Evolutionary conservation across 37 sponge, comb jelly and placozoan species (phyloP).

Genomic region (Mnemiopsis leidyi): DNA sequence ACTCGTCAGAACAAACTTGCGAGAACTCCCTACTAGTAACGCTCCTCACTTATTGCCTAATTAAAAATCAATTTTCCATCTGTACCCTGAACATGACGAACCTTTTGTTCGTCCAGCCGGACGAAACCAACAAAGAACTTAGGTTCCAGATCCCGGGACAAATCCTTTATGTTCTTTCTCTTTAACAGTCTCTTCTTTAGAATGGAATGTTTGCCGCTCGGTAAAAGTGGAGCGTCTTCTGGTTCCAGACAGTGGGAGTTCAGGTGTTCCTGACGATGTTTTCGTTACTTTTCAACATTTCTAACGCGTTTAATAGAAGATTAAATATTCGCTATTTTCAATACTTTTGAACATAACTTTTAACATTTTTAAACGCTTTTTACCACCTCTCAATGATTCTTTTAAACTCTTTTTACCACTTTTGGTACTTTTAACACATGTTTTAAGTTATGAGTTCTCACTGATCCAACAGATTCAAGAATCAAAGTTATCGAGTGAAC

Average conservation of each 20-base stretch:
- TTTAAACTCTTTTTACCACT: too few species aligned
- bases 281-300: too few species aligned
- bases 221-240: conserved; percentile 43
- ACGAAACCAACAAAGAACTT: neutral
- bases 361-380: neutral
- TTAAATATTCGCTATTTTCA: neutral
- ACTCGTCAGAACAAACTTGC: too few species aligned
- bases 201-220: conserved; percentile 62
- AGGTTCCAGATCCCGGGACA: conserved; percentile 11
- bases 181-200: conserved; percentile 40
- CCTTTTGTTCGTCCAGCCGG: neutral
- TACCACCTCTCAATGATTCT: too few species aligned
- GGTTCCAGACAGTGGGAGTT: conserved; percentile 61
- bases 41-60: too few species aligned
- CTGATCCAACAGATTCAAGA: too few species aligned
- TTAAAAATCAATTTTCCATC: too few species aligned
- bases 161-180: conserved; percentile 17
- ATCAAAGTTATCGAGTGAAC: too few species aligned
- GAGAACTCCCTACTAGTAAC: too few species aligned
- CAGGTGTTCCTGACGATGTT: conserved; percentile 28
- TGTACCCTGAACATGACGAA: too few species aligned
- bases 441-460: too few species aligned
- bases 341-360: neutral
- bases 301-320: neutral
- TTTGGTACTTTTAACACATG: too few species aligned